Conservation (phyloP, 2,888 invertebrate genomes). For the Saturnia japonica region DNA sequence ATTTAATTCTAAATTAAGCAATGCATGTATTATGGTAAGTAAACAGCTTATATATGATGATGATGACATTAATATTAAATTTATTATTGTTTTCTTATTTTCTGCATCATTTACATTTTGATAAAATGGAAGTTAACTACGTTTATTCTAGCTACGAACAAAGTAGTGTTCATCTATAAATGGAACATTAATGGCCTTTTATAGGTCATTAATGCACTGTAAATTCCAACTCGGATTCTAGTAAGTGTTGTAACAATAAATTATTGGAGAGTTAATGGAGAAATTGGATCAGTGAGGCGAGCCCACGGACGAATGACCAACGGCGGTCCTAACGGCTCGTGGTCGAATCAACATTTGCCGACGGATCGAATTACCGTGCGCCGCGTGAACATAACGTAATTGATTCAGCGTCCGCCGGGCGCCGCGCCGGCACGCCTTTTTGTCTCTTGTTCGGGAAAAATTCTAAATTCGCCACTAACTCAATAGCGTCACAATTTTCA, state of each 20-base stretch:
- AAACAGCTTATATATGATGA: too few relatives aligned
- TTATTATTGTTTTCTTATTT: neutral
- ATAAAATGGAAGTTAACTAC: neutral
- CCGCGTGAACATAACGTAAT: conserved; percentile 73
- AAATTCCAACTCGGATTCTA: conserved; percentile 10
- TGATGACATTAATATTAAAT: neutral
- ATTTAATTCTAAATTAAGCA: too few relatives aligned
- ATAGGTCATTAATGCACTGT: conserved; percentile 4
- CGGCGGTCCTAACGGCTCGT: conserved; percentile 48
- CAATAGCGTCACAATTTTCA: conserved; percentile 59
- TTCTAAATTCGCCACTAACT: conserved; percentile 69
- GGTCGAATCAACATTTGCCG: conserved; percentile 79
- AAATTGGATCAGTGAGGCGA: conserved; percentile 51
- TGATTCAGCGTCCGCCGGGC: conserved; percentile 69
- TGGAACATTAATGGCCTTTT: conserved; percentile 4
- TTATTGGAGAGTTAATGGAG: conserved; percentile 20
- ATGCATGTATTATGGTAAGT: too few relatives aligned
- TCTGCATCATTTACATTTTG: neutral
- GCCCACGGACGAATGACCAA: conserved; percentile 23
- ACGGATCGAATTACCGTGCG: conserved; percentile 72
- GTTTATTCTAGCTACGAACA: neutral
- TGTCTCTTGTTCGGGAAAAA: conserved; percentile 58
- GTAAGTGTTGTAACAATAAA: conserved; percentile 9
- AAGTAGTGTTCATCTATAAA: neutral
- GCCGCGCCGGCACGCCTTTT: conserved; percentile 67